Evolutionary conservation across 2,888 invertebrate species (phyloP), one percentile per base, ranked within the genome.

Genomic region (Pteria penguin): DNA sequence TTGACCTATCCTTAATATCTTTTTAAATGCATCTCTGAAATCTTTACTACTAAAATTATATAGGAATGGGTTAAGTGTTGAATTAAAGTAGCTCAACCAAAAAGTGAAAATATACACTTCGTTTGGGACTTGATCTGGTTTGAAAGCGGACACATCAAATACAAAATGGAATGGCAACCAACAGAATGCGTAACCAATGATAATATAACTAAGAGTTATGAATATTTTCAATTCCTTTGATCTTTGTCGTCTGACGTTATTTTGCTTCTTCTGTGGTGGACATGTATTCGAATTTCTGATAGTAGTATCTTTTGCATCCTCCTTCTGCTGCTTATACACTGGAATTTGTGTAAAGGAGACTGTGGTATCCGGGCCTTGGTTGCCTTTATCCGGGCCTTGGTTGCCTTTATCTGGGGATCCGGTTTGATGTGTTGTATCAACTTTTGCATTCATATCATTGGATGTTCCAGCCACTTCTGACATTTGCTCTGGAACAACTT

Each of bases 1-100:
- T n/a, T n/a, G n/a, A n/a, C n/a, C n/a, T 65, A 32, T 36, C 14
- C 68, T 31, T 29, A 82, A 55, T 24, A 85, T 79, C 29, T 76
- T 76, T 60, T 61, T 75, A 58, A 86, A 86, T 0, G 86, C 82
- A n/a, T 72, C 71, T 31, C 80, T 71, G 65, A 87, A 88, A 45
- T 87, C 86, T 1, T 82, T 78, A 66, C 85, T 84, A 69, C 88
- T 84, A 33, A 86, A 87, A 75, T 87, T 86, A 65, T 88, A 88
- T 8, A 88, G 70, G 54, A 88, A 82, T 5, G 88, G 88, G 67
- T 88, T 88, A 4, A 87, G 79, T 14, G 87, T 85, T 0, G 88
- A 88, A 72, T 88, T 88, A 4, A 87, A 57, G 63, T 88, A 88
- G 0, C 87, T 84, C 84, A 88, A 76, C 87, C 87, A 88, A 68